Base-by-base conservation (phyloP, 2,888 invertebrate genomes). In the Temnothorax unifasciatus region DNA sequence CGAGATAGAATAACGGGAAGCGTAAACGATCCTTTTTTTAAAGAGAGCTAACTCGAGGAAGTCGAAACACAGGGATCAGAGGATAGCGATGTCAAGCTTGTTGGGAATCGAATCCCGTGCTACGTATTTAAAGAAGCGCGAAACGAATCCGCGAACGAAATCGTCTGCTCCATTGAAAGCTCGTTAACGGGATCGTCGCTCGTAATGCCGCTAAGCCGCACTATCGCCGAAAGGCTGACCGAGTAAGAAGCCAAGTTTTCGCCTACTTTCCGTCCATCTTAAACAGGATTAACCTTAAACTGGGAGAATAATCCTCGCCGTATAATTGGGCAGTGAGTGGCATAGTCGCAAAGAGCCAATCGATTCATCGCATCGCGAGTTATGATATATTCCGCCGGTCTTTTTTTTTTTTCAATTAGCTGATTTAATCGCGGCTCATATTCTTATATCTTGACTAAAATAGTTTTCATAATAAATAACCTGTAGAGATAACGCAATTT, bases 211-310 rank as follows among this genome's bases (percentile, higher is more conserved):
- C 88, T 92, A 92, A 92, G 92, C 92, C 89, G 85, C 79, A 88
- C 88, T 88, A 91, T 90, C 91, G 88, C 85, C 86, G 86, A 89
- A 91, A 92, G 91, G 90, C 90, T 90, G 89, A 92, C 90, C 91
- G 88, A 91, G 88, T 89, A 91, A 91, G 91, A 92, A 90, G 91
- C 90, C 90, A 92, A 92, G 90, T 92, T 92, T 91, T 92, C 91
- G 91, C 89, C 91, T 90, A 90, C 90, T 91, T 88, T 90, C 87
- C 89, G 90, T 90, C 90, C 90, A 92, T 91, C 92, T 92, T 92
- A 92, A 92, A 92, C 88, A 90, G 92, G 92, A 92, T 92, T 92
- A 92, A 89, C 92, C 90, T 91, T 92, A 92, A 92, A 92, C 90
- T 92, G 91, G 86, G 88, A 92, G 91, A 92, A 90, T 92, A 92